Evolutionary conservation across 2,797 vertebrate species (phyloP).

Genomic region (Varecia variegata): DNA sequence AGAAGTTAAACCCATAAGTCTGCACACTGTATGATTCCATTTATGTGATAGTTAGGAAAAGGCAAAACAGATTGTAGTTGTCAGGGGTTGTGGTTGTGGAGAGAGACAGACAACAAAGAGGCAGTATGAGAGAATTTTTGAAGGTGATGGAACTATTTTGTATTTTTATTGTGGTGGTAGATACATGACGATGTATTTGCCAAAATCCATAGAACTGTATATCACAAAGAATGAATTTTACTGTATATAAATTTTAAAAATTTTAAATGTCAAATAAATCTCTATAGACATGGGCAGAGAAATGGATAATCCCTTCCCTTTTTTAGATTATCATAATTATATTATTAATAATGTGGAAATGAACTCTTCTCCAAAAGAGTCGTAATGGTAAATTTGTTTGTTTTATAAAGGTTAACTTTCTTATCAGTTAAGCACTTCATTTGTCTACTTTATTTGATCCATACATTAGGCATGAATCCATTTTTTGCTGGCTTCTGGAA

Average conservation of each 20-base stretch:
- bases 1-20: not conserved
- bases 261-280: not conserved
- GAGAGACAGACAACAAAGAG: not conserved
- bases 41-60: conserved; percentile 40
- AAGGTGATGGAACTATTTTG: not conserved
- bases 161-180: not conserved
- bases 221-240: conserved; percentile 45
- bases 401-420: conserved; percentile 37
- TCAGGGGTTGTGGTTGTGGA: not conserved
- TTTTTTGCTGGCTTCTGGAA: conserved; percentile 16
- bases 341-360: not conserved
- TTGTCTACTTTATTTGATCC: conserved; percentile 17
- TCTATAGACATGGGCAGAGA: not conserved
- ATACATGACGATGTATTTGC: not conserved
- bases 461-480: not conserved
- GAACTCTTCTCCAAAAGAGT: not conserved
- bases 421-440: not conserved
- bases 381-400: not conserved
- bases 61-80: not conserved
- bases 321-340: conserved; percentile 4
- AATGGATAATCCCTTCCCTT: not conserved
- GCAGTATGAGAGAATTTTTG: not conserved
- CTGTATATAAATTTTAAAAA: not conserved
- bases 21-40: not conserved
- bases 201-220: not conserved